phyloP scores from a whole-genome alignment of 2,888 invertebrate species.

The Coleophora flavipennella region DNA sequence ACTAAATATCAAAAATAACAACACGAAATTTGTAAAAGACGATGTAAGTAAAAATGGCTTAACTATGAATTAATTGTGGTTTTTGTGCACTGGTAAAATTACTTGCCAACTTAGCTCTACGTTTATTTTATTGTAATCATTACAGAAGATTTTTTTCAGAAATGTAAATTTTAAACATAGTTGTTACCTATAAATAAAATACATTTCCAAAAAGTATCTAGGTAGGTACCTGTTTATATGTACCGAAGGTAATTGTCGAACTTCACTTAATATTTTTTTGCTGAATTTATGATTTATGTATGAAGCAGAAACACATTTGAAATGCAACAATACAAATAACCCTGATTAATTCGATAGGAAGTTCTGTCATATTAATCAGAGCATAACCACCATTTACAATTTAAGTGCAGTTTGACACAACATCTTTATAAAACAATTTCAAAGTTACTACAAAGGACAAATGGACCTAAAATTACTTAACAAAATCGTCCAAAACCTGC shows the following conservation, averaged over 20 bases:
- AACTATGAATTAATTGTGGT: background rate
- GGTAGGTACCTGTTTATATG: too few species aligned
- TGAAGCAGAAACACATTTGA: constrained; percentile 26
- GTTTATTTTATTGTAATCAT: background rate
- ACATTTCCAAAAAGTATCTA: too few species aligned
- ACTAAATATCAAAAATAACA: constrained; percentile 59
- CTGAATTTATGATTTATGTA: constrained; percentile 37
- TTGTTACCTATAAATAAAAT: too few species aligned
- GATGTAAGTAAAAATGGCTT: constrained; percentile 8
- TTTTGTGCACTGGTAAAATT: background rate
- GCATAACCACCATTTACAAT: constrained; percentile 62
- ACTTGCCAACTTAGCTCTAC: background rate
- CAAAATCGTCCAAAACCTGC: constrained; percentile 66
- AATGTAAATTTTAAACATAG: too few species aligned
- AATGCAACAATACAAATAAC: constrained; percentile 20
- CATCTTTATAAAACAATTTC: constrained; percentile 43
- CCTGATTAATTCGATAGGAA: constrained; percentile 4
- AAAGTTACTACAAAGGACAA: constrained; percentile 32
- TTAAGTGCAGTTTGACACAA: constrained; percentile 72
- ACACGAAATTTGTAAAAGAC: constrained; percentile 30
- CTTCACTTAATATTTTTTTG: constrained; percentile 59
- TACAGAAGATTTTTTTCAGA: too few species aligned
- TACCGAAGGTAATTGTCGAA: constrained; percentile 55
- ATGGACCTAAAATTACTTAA: constrained; percentile 69
- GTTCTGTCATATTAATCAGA: constrained; percentile 28